Evolutionary conservation across 2,888 invertebrate genomes (phyloP).

Genomic region (Ectropis crepuscularia): DNA sequence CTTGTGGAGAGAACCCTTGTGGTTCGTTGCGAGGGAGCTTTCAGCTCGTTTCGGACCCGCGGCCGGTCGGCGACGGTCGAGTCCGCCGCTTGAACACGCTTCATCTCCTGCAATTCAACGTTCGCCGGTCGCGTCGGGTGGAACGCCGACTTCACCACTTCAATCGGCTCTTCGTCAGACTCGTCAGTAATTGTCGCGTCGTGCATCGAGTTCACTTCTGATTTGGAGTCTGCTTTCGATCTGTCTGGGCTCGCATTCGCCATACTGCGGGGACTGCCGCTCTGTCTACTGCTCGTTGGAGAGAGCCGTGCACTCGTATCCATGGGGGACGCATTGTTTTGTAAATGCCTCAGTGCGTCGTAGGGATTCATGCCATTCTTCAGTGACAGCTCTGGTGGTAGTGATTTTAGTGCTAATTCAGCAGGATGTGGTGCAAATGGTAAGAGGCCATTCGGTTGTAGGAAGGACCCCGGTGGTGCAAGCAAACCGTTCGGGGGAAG

Average conservation of each 20-base stretch:
- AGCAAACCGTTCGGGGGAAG: conserved; percentile 79
- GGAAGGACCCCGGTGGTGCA: conserved; percentile 83
- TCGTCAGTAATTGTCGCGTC: conserved; percentile 86
- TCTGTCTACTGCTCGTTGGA: conserved; percentile 84
- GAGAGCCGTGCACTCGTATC: conserved; percentile 81
- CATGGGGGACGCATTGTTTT: conserved; percentile 76
- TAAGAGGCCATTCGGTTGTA: conserved; percentile 82
- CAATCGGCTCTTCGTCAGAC: conserved; percentile 89
- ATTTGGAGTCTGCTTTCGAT: conserved; percentile 83
- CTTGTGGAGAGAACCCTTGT: conserved; percentile 73
- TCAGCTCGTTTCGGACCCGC: conserved; percentile 81
- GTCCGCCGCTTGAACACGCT: conserved; percentile 84
- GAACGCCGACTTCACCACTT: conserved; percentile 91
- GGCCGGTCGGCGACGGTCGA: conserved; percentile 84
- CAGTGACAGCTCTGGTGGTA: conserved; percentile 79
- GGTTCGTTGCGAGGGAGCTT: conserved; percentile 85
- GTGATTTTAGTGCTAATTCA: conserved; percentile 76
- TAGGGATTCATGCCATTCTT: conserved; percentile 85
- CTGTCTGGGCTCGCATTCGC: conserved; percentile 76
- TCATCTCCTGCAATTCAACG: conserved; percentile 82
- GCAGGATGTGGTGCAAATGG: conserved; percentile 83
- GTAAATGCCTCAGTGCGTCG: conserved; percentile 79
- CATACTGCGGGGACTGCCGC: conserved; percentile 80
- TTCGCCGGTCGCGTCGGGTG: conserved; percentile 87
- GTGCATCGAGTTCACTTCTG: conserved; percentile 86